Conservation (phyloP, 2,113 vertebrate species). For the Camarhynchus parvulus region DNA sequence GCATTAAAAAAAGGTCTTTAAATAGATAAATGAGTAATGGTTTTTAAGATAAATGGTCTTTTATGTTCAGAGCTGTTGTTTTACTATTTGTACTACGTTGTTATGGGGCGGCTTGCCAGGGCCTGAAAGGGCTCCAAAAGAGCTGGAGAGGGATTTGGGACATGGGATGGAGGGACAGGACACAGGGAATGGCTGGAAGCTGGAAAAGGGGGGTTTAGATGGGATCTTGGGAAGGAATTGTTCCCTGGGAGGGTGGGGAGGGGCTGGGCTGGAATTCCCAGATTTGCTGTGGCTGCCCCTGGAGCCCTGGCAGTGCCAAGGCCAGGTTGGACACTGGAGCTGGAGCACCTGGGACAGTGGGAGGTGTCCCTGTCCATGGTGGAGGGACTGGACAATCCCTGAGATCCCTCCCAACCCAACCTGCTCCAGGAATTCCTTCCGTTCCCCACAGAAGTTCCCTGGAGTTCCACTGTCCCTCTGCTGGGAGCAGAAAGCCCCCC, state of each 20-base stretch:
- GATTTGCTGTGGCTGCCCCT: not conserved
- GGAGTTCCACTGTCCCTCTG: not conserved
- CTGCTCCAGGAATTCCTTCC: not conserved
- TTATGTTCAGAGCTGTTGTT: not conserved
- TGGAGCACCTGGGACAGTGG: not conserved
- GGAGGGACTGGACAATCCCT: not conserved
- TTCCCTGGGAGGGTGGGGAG: not conserved
- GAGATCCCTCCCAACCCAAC: not conserved
- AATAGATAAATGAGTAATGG: not conserved
- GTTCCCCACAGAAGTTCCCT: not conserved
- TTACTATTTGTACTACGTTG: not conserved
- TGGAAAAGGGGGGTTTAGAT: rapidly evolving
- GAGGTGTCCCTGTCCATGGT: not conserved
- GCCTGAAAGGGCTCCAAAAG: not conserved
- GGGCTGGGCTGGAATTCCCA: not conserved
- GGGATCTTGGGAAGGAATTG: not conserved
- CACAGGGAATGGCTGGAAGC: not conserved
- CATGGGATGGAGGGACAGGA: not conserved
- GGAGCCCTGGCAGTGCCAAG: not conserved
- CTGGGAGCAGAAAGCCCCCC: rapidly evolving
- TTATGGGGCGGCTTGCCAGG: not conserved
- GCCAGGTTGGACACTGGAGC: rapidly evolving
- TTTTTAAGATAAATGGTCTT: not conserved
- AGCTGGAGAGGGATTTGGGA: not conserved
- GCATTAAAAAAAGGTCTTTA: not conserved